phyloP scores from a whole-genome alignment of 2,797 vertebrate genomes.

The Neoniphon sammara region DNA sequence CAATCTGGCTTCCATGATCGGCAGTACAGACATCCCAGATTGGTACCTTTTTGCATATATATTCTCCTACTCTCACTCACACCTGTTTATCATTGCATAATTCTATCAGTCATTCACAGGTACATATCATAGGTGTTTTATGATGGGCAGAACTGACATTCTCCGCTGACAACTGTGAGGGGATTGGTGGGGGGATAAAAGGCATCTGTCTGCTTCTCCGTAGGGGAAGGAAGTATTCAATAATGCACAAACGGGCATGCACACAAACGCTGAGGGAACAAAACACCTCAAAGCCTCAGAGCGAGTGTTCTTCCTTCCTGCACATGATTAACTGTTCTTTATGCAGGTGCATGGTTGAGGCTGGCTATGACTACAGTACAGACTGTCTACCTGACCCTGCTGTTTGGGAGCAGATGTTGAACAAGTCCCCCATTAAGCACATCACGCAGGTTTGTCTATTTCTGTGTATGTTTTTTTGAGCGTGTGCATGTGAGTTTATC shows the following conservation, averaged over 20 bases:
- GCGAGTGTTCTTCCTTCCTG: background rate
- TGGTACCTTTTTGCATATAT: constrained; percentile 81
- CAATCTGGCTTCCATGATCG: constrained; percentile 92
- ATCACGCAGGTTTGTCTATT: constrained; percentile 79
- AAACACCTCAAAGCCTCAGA: constrained; percentile 4
- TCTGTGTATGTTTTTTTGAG: background rate
- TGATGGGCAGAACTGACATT: constrained; percentile 16
- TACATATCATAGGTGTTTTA: constrained; percentile 3
- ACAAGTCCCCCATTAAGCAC: constrained; percentile 90
- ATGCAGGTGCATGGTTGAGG: constrained; percentile 90
- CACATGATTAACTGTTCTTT: constrained; percentile 10
- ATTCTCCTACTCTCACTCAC: background rate
- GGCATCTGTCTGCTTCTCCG: constrained; percentile 6
- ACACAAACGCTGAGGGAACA: constrained; percentile 22
- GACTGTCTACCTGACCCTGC: constrained; percentile 81
- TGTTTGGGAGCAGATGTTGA: constrained; percentile 89
- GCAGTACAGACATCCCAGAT: constrained; percentile 94
- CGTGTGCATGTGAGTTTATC: constrained; percentile 3
- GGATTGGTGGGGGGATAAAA: constrained; percentile 16
- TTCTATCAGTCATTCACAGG: background rate
- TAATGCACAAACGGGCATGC: constrained; percentile 7
- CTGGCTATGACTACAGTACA: constrained; percentile 84
- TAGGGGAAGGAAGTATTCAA: constrained; percentile 26
- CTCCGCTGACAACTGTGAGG: constrained; percentile 16
- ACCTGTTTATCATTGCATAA: constrained; percentile 4